Percentiles rank a stretch among this genome's conserved stretches.
These are phyloP conservation scores for Stercorarius parasiticus DNA, from an alignment of 2,113 vertebrate genomes.

Conservation along the genomic window DNA sequence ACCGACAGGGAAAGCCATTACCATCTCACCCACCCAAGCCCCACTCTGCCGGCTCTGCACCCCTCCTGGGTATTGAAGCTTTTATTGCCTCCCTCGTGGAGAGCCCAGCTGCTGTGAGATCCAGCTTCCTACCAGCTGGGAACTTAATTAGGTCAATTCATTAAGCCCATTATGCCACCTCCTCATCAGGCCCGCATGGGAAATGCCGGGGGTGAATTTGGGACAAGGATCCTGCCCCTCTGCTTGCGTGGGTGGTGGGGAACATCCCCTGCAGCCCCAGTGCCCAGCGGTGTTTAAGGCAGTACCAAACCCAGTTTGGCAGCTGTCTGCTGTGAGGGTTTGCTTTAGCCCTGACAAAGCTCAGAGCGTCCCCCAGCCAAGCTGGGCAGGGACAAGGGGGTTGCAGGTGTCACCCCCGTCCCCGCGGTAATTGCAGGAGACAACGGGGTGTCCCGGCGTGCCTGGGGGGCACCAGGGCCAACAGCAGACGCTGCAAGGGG, in stretches of 20 bases:
- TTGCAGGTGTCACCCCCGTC: not conserved
- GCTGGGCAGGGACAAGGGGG: not conserved
- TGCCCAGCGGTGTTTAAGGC: not conserved
- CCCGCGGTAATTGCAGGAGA: not conserved
- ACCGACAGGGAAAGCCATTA: not conserved
- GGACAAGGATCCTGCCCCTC: not conserved
- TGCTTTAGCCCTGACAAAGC: not conserved
- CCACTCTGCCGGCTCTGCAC: not conserved
- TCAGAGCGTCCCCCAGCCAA: not conserved
- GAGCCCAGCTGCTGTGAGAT: not conserved
- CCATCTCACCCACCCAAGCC: not conserved
- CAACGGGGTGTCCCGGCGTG: too few species aligned
- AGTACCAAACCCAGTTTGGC: not conserved
- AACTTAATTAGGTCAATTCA: not conserved
- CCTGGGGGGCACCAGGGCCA: not conserved
- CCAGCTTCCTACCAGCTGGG: not conserved
- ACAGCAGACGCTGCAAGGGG: not conserved
- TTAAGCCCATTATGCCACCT: not conserved
- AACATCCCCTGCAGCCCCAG: accelerated
- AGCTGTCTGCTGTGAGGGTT: not conserved
- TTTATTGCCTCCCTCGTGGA: not conserved
- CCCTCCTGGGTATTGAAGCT: not conserved
- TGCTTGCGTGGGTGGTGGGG: accelerated
- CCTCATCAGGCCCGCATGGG: accelerated
- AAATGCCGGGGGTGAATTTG: accelerated